phyloP scores from a whole-genome alignment of 2,113 vertebrate genomes.

The Ranitomeya imitator region DNA sequence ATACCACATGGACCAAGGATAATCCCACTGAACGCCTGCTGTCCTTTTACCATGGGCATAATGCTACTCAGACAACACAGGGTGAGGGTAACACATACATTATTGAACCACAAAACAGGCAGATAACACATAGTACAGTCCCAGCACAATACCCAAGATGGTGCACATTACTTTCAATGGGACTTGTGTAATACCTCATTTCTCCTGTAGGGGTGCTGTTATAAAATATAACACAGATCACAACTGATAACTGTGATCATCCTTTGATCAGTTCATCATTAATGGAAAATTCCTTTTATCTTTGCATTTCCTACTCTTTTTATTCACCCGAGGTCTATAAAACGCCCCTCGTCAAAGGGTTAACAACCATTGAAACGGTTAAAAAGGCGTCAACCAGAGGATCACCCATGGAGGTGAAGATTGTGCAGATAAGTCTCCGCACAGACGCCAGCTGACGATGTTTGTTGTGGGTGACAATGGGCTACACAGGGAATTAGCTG shows the following conservation, averaged over 20 bases:
- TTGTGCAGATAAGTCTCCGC: slow-evolving; percentile 29
- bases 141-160: no score
- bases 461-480: slow-evolving; percentile 42
- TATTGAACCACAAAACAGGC: no score
- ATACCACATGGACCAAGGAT: no score
- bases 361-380: not conserved
- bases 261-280: not conserved
- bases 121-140: no score
- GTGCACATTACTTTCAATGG: not conserved
- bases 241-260: not conserved
- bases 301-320: not conserved
- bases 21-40: no score
- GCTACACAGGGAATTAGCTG: slow-evolving; percentile 23
- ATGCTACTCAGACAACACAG: no score
- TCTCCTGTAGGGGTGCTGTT: not conserved
- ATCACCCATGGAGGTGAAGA: slow-evolving; percentile 33
- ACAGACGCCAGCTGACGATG: slow-evolving; percentile 22
- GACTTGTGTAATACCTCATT: not conserved
- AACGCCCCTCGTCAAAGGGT: not conserved
- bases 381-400: not conserved
- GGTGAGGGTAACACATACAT: no score
- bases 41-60: no score
- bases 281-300: not conserved
- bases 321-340: not conserved
- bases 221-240: not conserved